Percentiles rank a stretch among this genome's conserved stretches.
Conservation (phyloP, 2,113 vertebrate species). For the Puma concolor region DNA sequence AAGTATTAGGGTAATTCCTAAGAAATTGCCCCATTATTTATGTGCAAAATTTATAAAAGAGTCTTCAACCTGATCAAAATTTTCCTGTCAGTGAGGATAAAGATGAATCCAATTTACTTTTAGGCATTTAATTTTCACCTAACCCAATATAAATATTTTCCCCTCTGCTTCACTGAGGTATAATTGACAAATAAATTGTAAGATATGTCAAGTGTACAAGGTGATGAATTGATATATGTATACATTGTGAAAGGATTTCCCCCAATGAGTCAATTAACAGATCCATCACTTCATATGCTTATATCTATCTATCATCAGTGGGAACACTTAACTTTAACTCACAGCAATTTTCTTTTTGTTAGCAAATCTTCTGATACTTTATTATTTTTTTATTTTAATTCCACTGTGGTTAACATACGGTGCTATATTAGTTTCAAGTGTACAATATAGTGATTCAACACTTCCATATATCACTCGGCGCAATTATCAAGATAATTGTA, state of each 20-base stretch:
- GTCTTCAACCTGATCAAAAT: neutral
- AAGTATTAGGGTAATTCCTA: neutral
- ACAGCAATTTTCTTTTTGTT: neutral
- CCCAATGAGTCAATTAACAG: neutral
- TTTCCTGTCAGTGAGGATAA: neutral
- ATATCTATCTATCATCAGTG: neutral
- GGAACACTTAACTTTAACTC: neutral
- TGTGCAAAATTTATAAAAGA: neutral
- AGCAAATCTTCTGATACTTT: neutral
- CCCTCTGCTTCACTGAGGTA: neutral
- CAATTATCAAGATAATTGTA: no score
- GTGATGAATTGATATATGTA: neutral
- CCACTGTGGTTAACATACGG: neutral
- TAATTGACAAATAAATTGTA: neutral
- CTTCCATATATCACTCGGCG: neutral
- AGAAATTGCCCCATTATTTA: neutral
- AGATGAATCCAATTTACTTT: neutral
- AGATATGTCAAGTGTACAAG: neutral
- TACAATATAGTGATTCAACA: neutral
- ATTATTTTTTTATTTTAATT: neutral
- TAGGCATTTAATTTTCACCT: constrained; percentile 9
- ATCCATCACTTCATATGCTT: neutral
- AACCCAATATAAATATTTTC: neutral
- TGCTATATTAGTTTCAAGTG: neutral
- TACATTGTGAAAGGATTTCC: neutral